phyloP scores from a whole-genome alignment of 1,140 invertebrate species.

The Pissodes strobi region DNA sequence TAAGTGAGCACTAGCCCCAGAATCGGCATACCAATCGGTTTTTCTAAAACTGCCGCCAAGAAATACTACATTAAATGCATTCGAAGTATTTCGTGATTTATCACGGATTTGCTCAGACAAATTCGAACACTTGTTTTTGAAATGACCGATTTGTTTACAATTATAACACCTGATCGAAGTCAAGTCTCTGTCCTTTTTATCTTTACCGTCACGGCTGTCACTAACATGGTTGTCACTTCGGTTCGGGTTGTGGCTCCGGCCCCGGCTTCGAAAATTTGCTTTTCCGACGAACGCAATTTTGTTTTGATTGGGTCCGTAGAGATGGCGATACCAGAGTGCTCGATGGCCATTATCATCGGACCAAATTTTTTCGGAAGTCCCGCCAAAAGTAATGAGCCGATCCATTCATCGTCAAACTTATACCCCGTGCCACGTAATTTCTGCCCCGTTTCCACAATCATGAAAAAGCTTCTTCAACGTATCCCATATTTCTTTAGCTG shows the following conservation, averaged over 20 bases:
- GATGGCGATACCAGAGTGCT: conserved; percentile 33
- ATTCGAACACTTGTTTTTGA: conserved; percentile 9
- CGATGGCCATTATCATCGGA: conserved; percentile 31
- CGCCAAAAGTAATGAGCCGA: conserved; percentile 32
- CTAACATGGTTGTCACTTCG: too few species aligned
- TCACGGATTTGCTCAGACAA: too few species aligned
- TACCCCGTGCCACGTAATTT: conserved; percentile 40
- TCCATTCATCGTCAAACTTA: conserved; percentile 33
- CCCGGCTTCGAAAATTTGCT: too few species aligned
- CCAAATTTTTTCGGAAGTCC: conserved; percentile 45
- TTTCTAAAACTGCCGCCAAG: conserved; percentile 33
- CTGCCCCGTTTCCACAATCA: conserved; percentile 33
- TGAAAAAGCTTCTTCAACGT: conserved; percentile 32
- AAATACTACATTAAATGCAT: conserved; percentile 25
- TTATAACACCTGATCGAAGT: conserved; percentile 17
- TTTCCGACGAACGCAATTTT: conserved; percentile 27
- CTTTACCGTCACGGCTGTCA: neutral
- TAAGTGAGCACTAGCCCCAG: too few species aligned
- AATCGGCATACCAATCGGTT: conserved; percentile 46
- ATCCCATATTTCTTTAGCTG: conserved; percentile 28
- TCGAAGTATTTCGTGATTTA: neutral
- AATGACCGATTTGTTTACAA: conserved; percentile 33
- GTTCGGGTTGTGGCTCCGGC: too few species aligned
- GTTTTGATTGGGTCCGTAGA: conserved; percentile 34
- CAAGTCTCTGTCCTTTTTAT: neutral